Evolutionary conservation across 1,140 invertebrate species (phyloP), one percentile per base, ranked within the genome.

Genomic region (Euwallacea fornicatus): DNA sequence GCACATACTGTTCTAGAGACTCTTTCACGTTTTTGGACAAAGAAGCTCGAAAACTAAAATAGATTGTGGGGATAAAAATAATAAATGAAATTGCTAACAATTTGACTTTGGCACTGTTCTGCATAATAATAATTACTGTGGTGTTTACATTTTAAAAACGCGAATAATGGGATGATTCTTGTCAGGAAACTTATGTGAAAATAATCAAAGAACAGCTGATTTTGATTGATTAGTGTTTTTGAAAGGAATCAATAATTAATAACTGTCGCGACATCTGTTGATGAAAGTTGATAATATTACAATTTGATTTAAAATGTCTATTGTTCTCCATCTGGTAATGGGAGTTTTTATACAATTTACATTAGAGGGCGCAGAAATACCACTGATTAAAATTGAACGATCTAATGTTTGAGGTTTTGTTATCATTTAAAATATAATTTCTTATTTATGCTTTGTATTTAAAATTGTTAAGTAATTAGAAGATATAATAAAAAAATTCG

Each of bases 81-180:
- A 79, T 71, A 74, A 78, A 67, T 58, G 77, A 75, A 69, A 74
- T 70, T 56, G 75, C 71, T 71, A 78, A 66, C 47, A 75, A 71
- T 58, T 77, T 71, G 50, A 75, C 62, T 79, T 79, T 80, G 77
- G 77, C 79, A 78, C 78, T 77, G 74, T 74, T 74, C 73, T 66
- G 74, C 78, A 76, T 78, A 73, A 74, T 76, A 71, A 67, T 70
- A 10, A 46, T 72, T 62, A 56, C 62, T 42, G 41, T 71, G 62
- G 42, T 72, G 66, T 75, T 75, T 70, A 75, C 74, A 75, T 75
- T 75, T 71, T 75, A 72, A 69, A 59, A 55, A 46, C 60, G 21
- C 21, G 21, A 33, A 33, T 33, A 33, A 33, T 66, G 62, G 15
- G 60, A 71, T 44, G 41, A 64, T 42, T 64, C 47, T 16, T 10